These are phyloP conservation scores for Tauraco hartlaubi DNA, from an alignment of 2,797 vertebrate species.

Conservation along the genomic window DNA sequence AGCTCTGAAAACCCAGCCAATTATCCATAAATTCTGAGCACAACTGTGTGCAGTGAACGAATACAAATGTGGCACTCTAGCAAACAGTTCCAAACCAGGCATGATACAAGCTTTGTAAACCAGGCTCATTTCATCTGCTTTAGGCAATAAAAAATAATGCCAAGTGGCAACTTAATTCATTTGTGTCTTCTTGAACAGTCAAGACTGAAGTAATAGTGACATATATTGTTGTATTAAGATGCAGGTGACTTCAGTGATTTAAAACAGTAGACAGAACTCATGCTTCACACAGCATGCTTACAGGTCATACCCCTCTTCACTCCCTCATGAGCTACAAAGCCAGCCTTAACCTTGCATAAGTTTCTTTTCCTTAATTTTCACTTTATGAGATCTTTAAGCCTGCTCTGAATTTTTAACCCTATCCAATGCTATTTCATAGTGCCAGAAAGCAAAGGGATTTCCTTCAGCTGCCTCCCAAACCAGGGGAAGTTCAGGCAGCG, in stretches of 20 bases:
- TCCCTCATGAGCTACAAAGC: not conserved
- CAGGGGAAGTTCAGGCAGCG: not conserved
- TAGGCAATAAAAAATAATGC: not conserved
- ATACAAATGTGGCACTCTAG: not conserved
- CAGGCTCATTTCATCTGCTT: not conserved
- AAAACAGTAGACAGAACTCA: not conserved
- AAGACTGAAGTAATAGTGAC: not conserved
- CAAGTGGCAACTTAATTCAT: constrained; percentile 18
- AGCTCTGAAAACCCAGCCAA: not conserved
- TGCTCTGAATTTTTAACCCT: not conserved
- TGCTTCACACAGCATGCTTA: not conserved
- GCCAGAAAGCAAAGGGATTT: not conserved
- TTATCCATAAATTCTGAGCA: not conserved
- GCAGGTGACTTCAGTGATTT: not conserved
- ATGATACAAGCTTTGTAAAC: not conserved
- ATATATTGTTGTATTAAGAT: not conserved
- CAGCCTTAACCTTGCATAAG: not conserved
- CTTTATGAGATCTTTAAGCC: not conserved
- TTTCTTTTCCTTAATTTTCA: not conserved
- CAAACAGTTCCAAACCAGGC: constrained; percentile 10
- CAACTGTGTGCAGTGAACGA: not conserved
- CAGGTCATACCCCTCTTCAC: not conserved
- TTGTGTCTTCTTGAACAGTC: not conserved
- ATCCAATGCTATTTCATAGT: not conserved
- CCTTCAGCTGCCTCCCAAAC: not conserved